phyloP scores from a whole-genome alignment of 2,888 invertebrate genomes.

The Acanthosepion lycidas region DNA sequence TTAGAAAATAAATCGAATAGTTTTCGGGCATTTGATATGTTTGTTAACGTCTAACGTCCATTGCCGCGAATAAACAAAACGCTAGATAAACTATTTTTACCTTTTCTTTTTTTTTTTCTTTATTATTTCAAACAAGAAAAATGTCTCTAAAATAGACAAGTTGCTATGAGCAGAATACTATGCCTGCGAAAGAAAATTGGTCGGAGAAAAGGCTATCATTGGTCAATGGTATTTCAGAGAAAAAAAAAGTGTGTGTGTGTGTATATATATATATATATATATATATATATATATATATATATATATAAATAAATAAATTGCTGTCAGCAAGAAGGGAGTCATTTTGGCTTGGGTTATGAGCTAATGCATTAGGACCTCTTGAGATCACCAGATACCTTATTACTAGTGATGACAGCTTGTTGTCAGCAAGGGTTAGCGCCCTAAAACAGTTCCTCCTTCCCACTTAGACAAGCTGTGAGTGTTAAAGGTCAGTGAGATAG shows the following conservation, averaged over 20 bases:
- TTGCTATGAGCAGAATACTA: not conserved
- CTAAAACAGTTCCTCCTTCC: not conserved
- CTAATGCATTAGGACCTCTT: not conserved
- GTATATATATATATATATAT: not conserved
- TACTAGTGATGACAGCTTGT: not conserved
- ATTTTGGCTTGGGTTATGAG: not conserved
- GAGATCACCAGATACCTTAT: not conserved
- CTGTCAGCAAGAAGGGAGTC: not conserved
- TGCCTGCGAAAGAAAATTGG: not conserved
- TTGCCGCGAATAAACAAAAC: not conserved
- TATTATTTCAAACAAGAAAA: not conserved
- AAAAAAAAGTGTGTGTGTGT: no score
- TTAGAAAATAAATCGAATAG: conserved; percentile 47
- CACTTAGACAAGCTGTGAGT: not conserved
- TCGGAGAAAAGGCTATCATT: not conserved
- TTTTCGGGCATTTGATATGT: conserved; percentile 40
- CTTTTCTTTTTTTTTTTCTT: not conserved
- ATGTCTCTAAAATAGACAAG: not conserved
- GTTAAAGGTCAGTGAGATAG: not conserved
- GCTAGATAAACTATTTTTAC: not conserved
- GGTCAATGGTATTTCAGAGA: not conserved
- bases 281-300: not conserved
- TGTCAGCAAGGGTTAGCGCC: not conserved
- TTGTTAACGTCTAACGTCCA: not conserved
- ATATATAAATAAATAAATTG: conserved; percentile 14